Base-by-base conservation (phyloP, 1,140 invertebrate species). In the Meteorus sp. region DNA sequence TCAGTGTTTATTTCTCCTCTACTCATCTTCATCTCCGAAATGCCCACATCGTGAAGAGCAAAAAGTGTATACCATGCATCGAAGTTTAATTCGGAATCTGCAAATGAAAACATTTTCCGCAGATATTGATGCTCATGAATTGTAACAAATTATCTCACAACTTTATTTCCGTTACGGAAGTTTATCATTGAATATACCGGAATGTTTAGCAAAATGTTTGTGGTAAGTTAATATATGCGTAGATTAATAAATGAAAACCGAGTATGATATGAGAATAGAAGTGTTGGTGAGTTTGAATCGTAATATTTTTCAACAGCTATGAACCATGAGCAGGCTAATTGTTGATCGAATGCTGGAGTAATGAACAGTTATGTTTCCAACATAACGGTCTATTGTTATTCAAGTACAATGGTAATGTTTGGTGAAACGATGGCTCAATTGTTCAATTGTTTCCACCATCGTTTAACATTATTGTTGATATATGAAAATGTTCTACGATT, bases 361-460 rank as follows among this genome's bases (percentile, higher is more conserved):
- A 52, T 22, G 50, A 27, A 54, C 54, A 61, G 57, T 61, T 29
- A 68, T 71, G 70, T 69, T 70, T 61, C 52, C 60, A 68, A 67
- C 63, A 65, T 68, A 69, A 65, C 67, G 60, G 56, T 54, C 67
- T 67, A 75, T 74, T 74, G 71, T 75, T 75, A 66, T 64, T 50
- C 58, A 56, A 52, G 66, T 62, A 75, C 73, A 75, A 75, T 75
- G 68, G 66, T 48, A 60, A 56, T 72, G 69, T 75, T 74, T 73
- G 63, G 60, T 53, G 68, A 73, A 66, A 71, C 56, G 17, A 58
- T 45, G 37, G 47, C 19, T 51, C 60, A 64, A 64, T 70, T 63
- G 62, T 70, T 68, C 69, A 55, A 72, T 73, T 73, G 70, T 73
- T 72, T 69, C 43, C 60, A 45, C 15, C 50, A 37, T 41, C 11